Conservation (phyloP, 2,888 invertebrate genomes). For the Apotomis betuletana region DNA sequence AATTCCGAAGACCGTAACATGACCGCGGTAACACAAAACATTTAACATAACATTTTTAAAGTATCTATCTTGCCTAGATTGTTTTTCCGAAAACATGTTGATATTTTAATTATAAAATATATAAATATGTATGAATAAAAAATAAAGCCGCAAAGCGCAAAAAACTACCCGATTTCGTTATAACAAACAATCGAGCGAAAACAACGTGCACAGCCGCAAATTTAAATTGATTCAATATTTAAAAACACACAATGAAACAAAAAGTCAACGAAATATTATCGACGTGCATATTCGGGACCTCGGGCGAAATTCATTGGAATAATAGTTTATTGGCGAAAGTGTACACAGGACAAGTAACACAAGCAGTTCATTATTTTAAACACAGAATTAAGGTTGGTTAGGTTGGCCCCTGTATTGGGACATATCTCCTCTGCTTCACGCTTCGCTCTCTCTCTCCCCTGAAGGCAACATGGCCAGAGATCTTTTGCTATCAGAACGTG, state of each 20-base stretch:
- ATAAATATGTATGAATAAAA: neutral
- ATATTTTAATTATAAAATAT: too few species aligned
- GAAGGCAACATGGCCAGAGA: too few species aligned
- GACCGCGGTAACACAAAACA: too few species aligned
- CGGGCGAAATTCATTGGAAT: conserved; percentile 74
- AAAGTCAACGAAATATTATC: conserved; percentile 41
- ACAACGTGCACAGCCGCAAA: conserved; percentile 14
- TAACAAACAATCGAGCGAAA: conserved; percentile 19
- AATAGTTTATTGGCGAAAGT: conserved; percentile 70
- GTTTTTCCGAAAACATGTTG: too few species aligned
- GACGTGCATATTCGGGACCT: conserved; percentile 54
- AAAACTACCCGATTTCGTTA: conserved; percentile 8
- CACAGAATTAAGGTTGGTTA: too few species aligned
- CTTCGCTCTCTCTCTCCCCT: too few species aligned
- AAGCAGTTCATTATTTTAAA: conserved; percentile 2
- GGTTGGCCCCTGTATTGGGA: too few species aligned
- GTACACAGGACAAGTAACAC: conserved; percentile 49
- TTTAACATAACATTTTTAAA: too few species aligned
- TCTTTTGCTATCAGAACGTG: too few species aligned
- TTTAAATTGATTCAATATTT: conserved; percentile 34
- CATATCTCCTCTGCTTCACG: too few species aligned
- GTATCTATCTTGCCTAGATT: too few species aligned
- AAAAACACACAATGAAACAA: conserved; percentile 22
- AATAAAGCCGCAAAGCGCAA: conserved; percentile 18
- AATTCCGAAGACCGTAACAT: too few species aligned